Evolutionary conservation across 2,113 vertebrate species (phyloP).

Genomic region (Seriola rivoliana): DNA sequence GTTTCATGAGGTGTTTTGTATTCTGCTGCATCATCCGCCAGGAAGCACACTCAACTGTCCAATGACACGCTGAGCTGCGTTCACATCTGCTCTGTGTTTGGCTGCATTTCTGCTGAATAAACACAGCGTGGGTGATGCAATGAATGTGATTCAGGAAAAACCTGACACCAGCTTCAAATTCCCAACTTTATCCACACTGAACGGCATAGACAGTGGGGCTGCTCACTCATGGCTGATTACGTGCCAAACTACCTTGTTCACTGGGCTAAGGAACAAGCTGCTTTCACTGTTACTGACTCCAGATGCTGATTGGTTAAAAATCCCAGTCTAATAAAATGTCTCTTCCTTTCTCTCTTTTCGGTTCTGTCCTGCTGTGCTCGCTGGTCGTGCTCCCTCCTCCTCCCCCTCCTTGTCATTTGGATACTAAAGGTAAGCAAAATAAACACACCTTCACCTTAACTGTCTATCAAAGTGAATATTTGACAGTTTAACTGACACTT

Average conservation of each 20-base stretch:
- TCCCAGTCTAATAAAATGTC: slow-evolving; percentile 10
- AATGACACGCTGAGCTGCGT: slow-evolving; percentile 33
- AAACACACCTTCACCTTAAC: neutral
- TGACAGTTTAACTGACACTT: neutral
- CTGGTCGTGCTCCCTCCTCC: neutral
- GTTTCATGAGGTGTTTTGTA: slow-evolving; percentile 18
- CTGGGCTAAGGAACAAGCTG: slow-evolving; percentile 1
- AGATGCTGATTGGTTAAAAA: slow-evolving; percentile 1
- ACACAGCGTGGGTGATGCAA: slow-evolving; percentile 11
- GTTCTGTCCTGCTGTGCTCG: slow-evolving; percentile 24
- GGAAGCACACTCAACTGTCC: slow-evolving; percentile 21
- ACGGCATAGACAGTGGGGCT: neutral
- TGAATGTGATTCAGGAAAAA: slow-evolving; percentile 18
- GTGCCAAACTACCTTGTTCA: slow-evolving; percentile 14
- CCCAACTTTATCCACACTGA: neutral
- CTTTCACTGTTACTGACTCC: neutral
- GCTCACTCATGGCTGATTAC: slow-evolving; percentile 24
- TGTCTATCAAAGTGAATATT: no score
- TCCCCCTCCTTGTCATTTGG: neutral
- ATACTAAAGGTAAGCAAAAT: slow-evolving; percentile 60
- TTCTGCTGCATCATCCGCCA: slow-evolving; percentile 42
- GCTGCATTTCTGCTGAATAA: slow-evolving; percentile 51
- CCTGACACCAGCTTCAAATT: neutral
- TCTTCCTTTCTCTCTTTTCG: slow-evolving; percentile 36
- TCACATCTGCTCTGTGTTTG: slow-evolving; percentile 45